phyloP scores from a whole-genome alignment of 2,888 invertebrate species.

The Lithophane ornitopus region DNA sequence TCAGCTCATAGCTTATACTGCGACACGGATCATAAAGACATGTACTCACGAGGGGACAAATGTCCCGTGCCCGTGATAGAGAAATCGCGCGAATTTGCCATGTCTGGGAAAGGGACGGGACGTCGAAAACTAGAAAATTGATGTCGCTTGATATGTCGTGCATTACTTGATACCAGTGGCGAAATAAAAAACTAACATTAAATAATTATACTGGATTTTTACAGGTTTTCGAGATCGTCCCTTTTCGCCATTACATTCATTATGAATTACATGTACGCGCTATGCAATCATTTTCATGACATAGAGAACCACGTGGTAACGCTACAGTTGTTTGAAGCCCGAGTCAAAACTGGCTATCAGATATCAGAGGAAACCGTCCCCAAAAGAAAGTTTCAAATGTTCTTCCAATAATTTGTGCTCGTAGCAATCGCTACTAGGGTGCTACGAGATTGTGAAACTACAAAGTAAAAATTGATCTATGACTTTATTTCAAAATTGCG shows the following conservation, averaged over 20 bases:
- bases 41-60: conserved; percentile 15
- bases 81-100: background rate
- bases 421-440: conserved; percentile 8
- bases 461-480: no score
- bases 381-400: background rate
- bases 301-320: conserved; percentile 50
- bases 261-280: background rate
- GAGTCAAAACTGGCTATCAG: conserved; percentile 11
- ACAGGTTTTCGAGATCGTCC: background rate
- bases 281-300: conserved; percentile 35
- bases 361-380: conserved; percentile 2
- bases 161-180: background rate
- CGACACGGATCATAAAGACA: conserved; percentile 21
- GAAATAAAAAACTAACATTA: background rate
- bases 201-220: background rate
- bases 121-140: background rate
- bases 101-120: background rate
- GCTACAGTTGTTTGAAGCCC: conserved; percentile 25
- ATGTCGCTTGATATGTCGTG: background rate
- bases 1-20: conserved; percentile 31
- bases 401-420: background rate
- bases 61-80: background rate
- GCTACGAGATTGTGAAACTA: background rate
- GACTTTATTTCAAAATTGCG: background rate
- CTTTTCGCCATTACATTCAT: background rate